Percentiles rank a stretch among this genome's conserved stretches.
These are phyloP conservation scores for Bradysia coprophila DNA, from an alignment of 1,140 invertebrate species.

Conservation along the genomic window DNA sequence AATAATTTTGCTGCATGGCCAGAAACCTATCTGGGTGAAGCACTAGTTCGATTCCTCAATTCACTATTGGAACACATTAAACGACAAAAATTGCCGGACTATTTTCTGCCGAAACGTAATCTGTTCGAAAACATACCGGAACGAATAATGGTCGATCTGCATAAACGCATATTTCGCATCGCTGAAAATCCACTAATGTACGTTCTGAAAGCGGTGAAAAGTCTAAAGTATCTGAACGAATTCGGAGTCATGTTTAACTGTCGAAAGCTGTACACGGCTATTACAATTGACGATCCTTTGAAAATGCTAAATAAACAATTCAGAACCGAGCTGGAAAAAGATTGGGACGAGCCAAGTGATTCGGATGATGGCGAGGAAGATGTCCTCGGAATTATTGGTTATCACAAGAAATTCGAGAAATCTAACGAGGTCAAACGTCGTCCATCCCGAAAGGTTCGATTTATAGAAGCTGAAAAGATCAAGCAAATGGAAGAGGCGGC, in stretches of 20 bases:
- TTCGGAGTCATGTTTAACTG: conserved; percentile 48
- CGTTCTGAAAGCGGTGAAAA: conserved; percentile 40
- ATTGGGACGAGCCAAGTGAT: conserved; percentile 10
- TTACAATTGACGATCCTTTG: conserved; percentile 30
- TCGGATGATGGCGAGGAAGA: conserved; percentile 17
- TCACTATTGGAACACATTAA: conserved; percentile 32
- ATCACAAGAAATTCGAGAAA: conserved; percentile 11
- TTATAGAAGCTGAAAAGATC: conserved; percentile 20
- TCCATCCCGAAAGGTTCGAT: conserved; percentile 9
- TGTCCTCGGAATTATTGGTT: not conserved
- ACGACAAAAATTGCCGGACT: conserved; percentile 38
- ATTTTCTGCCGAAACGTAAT: conserved; percentile 52
- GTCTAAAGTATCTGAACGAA: conserved; percentile 35
- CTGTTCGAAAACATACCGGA: conserved; percentile 46
- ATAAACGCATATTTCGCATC: conserved; percentile 43
- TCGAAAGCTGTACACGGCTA: conserved; percentile 36
- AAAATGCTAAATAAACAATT: conserved; percentile 28
- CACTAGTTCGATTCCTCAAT: conserved; percentile 38
- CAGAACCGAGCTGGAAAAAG: conserved; percentile 9
- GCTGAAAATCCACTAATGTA: conserved; percentile 49
- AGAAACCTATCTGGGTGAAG: conserved; percentile 44
- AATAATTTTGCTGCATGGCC: conserved; percentile 45
- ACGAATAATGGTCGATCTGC: conserved; percentile 37
- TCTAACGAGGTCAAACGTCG: conserved; percentile 11
- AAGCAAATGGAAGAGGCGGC: no score